Percentiles rank a stretch among this genome's conserved stretches.
phyloP scores from a whole-genome alignment of 2,113 vertebrate genomes.

The Calypte anna region DNA sequence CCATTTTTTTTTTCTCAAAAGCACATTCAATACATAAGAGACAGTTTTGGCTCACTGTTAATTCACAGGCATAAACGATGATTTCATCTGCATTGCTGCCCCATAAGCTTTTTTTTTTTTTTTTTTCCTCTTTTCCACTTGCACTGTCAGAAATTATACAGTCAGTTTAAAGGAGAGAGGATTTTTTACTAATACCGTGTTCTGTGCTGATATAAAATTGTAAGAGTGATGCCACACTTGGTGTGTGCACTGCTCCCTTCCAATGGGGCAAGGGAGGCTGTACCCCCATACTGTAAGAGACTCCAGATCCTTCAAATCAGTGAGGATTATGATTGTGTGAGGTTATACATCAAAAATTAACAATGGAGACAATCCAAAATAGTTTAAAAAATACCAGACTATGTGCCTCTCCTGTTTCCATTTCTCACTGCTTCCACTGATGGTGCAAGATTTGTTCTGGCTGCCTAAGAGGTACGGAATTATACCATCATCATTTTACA shows the following conservation, averaged over 20 bases:
- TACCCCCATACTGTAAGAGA: fast-evolving
- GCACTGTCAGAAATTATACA: fast-evolving
- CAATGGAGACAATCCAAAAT: fast-evolving
- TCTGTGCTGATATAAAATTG: fast-evolving
- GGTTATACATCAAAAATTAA: neutral
- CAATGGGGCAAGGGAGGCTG: fast-evolving
- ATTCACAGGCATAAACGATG: neutral
- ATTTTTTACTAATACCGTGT: fast-evolving
- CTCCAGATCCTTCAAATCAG: fast-evolving
- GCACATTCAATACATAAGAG: neutral
- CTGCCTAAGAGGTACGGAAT: neutral
- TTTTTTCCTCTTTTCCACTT: neutral
- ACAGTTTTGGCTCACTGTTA: neutral
- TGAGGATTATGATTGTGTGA: neutral
- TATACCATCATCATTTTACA: neutral
- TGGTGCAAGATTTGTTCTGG: neutral
- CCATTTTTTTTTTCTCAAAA: neutral
- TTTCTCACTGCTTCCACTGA: neutral
- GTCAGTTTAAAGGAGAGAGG: neutral
- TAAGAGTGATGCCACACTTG: fast-evolving
- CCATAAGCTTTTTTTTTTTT: neutral
- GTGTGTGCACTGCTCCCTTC: neutral
- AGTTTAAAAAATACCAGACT: neutral
- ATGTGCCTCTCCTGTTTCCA: neutral
- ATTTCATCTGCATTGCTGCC: neutral